Base-by-base conservation (phyloP, 2,888 invertebrate species). In the Mimas tiliae region DNA sequence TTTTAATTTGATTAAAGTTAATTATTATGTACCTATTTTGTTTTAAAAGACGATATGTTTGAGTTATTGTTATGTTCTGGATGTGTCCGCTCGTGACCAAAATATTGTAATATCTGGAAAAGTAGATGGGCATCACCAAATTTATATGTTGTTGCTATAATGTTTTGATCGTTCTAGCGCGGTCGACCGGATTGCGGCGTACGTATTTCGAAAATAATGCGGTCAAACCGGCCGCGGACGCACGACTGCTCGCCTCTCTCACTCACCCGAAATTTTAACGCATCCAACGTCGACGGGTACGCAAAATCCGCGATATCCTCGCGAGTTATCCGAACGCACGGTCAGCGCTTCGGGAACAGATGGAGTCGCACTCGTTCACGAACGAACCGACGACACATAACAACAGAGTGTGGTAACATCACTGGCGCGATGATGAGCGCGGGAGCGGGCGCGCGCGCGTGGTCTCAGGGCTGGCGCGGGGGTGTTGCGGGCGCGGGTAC, bases 161-260 rank as follows among this genome's bases (percentile, higher is more conserved):
- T 92, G 91, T 93, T 93, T 91, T 91, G 91, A 91, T 91, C 86
- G 86, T 84, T 84, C 82, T 89, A 87, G 87, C 90, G 83, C 89
- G 87, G 85, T 86, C 88, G 88, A 90, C 87, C 91, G 90, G 91
- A 90, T 91, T 86, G 87, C 84, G 86, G 90, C 87, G 90, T 91
- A 90, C 90, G 91, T 91, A 91, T 91, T 91, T 91, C 91, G 89
- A 90, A 91, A 92, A 93, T 91, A 93, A 93, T 93, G 92, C 93
- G 93, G 93, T 93, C 92, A 93, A 90, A 91, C 92, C 90, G 90
- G 91, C 90, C 89, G 87, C 90, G 83, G 84, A 84, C 86, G 86
- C 87, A 85, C 89, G 86, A 82, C 82, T 87, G 83, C 82, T 84
- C 87, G 88, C 83, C 86, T 87, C 87, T 86, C 92, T 91, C 91